These are phyloP conservation scores for Timandra comae DNA, from an alignment of 2,888 invertebrate species.

Conservation along the genomic window DNA sequence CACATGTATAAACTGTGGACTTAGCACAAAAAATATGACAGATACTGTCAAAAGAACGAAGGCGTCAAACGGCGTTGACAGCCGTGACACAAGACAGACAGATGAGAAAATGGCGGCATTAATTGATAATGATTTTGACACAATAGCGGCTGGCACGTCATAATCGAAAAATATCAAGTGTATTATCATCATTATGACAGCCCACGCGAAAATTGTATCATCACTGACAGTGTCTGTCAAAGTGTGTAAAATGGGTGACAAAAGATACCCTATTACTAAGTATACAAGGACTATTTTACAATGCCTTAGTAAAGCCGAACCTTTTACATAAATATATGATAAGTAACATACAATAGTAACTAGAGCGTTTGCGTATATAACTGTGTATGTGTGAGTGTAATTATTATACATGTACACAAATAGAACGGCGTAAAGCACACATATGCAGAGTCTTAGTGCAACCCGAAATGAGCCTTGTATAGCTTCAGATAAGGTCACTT, in stretches of 20 bases:
- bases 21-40: slow-evolving; percentile 91
- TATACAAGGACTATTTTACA: slow-evolving; percentile 88
- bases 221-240: slow-evolving; percentile 97
- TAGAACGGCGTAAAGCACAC: slow-evolving; percentile 83
- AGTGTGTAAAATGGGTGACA: slow-evolving; percentile 95
- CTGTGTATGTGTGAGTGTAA: slow-evolving; percentile 78
- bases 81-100: slow-evolving; percentile 94
- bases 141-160: slow-evolving; percentile 89
- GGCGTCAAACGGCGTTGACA: slow-evolving; percentile 90
- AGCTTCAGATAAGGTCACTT: slow-evolving; percentile 83
- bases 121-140: slow-evolving; percentile 93
- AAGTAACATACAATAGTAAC: slow-evolving; percentile 80
- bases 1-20: slow-evolving; percentile 85
- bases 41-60: slow-evolving; percentile 93
- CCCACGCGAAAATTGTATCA: slow-evolving; percentile 96
- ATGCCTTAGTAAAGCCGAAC: slow-evolving; percentile 70
- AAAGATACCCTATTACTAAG: slow-evolving; percentile 88
- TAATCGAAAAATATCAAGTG: slow-evolving; percentile 97
- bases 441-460: slow-evolving; percentile 87
- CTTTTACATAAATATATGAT: slow-evolving; percentile 65
- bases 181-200: slow-evolving; percentile 89
- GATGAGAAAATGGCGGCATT: slow-evolving; percentile 97
- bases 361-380: slow-evolving; percentile 76
- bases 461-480: slow-evolving; percentile 86
- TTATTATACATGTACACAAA: slow-evolving; percentile 85